These are phyloP conservation scores for Aulostomus chinensis DNA, from an alignment of 2,797 vertebrate species.

Conservation along the genomic window DNA sequence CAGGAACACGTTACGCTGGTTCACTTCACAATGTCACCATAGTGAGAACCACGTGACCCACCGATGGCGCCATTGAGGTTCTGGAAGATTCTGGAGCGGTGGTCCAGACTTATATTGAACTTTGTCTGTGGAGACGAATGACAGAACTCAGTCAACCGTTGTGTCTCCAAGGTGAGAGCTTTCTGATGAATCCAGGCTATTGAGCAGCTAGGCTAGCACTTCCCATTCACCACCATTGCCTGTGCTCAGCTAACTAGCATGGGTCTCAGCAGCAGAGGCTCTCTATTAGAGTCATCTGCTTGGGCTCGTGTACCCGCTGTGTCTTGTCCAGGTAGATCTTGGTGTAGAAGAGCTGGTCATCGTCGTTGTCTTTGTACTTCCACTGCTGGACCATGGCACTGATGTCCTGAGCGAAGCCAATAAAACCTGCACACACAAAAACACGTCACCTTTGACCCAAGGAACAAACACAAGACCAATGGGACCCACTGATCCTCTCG, in stretches of 20 bases:
- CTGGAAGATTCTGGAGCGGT: conserved; percentile 89
- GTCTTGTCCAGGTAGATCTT: conserved; percentile 85
- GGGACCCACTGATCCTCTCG: neutral
- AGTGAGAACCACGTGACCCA: conserved; percentile 51
- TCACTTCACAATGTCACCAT: no score
- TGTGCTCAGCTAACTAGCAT: no score
- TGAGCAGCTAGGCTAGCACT: no score
- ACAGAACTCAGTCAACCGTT: no score
- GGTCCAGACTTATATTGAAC: conserved; percentile 85
- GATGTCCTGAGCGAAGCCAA: conserved; percentile 83
- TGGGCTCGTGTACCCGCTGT: conserved; percentile 73
- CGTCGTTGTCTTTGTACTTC: conserved; percentile 86
- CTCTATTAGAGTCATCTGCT: no score
- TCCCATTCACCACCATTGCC: no score
- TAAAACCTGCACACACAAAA: conserved; percentile 78
- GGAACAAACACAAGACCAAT: conserved; percentile 4
- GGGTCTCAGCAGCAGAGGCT: no score
- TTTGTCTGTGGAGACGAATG: conserved; percentile 81
- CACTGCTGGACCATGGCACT: conserved; percentile 82
- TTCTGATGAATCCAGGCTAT: no score
- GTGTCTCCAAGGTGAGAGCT: no score
- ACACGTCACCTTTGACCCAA: neutral
- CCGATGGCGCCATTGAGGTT: conserved; percentile 91
- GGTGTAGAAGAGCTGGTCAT: conserved; percentile 91
- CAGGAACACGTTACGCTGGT: no score